These are phyloP conservation scores for Lithobates pipiens DNA, from an alignment of 2,797 vertebrate species.

Conservation along the genomic window DNA sequence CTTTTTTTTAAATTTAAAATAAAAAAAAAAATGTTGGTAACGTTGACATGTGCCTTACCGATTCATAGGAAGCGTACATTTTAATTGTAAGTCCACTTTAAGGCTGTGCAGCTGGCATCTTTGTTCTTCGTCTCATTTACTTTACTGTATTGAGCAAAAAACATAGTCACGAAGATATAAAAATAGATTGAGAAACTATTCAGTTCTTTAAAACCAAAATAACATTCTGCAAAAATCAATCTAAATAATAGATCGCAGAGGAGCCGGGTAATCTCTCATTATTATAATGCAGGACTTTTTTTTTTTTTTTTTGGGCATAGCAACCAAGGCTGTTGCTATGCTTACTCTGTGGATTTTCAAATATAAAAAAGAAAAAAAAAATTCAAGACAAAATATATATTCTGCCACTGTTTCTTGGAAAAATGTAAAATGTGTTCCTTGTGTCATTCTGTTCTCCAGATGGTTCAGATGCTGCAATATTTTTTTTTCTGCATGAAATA, in stretches of 20 bases:
- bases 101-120: not conserved
- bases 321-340: slow-evolving; percentile 50
- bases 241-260: slow-evolving; percentile 39
- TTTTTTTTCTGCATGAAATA: not conserved
- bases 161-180: not conserved
- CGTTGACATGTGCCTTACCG: too few relatives aligned
- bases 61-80: too few relatives aligned
- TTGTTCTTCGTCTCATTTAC: not conserved
- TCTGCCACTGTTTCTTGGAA: not conserved
- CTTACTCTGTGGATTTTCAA: slow-evolving; percentile 35
- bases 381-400: slow-evolving; percentile 23
- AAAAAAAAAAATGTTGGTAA: too few relatives aligned
- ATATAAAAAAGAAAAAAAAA: not conserved
- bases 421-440: not conserved
- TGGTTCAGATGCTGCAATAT: not conserved
- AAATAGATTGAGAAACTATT: slow-evolving; percentile 9
- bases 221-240: slow-evolving; percentile 13
- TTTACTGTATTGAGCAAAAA: not conserved
- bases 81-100: too few relatives aligned
- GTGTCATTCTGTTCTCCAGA: slow-evolving; percentile 6
- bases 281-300: slow-evolving; percentile 39
- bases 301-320: slow-evolving; percentile 28
- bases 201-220: slow-evolving; percentile 1
- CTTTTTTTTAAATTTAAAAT: too few relatives aligned
- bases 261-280: slow-evolving; percentile 32